Conservation (phyloP, 2,113 vertebrate genomes). For the Poeciliopsis occidentalis region DNA sequence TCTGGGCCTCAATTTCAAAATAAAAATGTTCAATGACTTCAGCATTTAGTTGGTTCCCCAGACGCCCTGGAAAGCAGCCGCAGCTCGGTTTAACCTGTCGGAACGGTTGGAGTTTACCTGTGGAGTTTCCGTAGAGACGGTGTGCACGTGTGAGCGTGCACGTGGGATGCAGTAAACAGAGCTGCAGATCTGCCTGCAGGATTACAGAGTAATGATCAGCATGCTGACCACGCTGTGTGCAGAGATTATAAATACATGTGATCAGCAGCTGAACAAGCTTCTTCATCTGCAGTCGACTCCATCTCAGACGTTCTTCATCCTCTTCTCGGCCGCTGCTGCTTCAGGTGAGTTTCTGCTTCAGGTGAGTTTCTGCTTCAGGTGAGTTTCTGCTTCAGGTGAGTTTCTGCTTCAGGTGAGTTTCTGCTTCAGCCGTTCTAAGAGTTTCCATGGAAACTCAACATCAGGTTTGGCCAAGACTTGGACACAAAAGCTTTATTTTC, state of each 20-base stretch:
- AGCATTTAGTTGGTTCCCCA: no score
- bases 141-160: no score
- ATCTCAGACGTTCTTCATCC: background rate
- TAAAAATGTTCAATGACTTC: no score
- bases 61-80: no score
- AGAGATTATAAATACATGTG: slow-evolving; percentile 35
- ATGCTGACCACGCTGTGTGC: slow-evolving; percentile 50
- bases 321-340: background rate
- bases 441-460: background rate
- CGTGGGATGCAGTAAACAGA: background rate
- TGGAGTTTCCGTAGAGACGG: no score
- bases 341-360: slow-evolving; percentile 24
- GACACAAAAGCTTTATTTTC: background rate
- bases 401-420: no score
- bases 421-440: background rate
- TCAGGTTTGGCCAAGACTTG: background rate
- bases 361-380: no score
- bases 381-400: no score
- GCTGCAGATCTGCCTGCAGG: background rate
- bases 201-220: slow-evolving; percentile 36
- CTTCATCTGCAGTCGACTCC: background rate
- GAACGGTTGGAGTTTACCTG: background rate
- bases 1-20: background rate
- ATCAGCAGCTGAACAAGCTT: background rate
- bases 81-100: background rate